Evolutionary conservation across 2,113 vertebrate genomes (phyloP), one percentile per base, ranked within the genome.

Genomic region (Aramus guarauna): DNA sequence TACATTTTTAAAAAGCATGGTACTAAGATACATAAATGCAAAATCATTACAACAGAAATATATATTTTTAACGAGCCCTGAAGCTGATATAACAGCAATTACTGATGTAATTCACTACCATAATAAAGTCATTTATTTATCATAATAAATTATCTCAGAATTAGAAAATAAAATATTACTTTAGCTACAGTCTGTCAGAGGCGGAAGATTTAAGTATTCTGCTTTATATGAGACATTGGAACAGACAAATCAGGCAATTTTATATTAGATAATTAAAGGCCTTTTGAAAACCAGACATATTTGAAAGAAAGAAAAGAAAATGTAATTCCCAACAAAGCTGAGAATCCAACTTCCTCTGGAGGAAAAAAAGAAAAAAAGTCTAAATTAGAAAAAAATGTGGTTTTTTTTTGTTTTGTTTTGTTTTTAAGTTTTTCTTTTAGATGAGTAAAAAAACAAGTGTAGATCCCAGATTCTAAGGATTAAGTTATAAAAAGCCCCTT

Each of bases 121-220:
- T 63, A 94, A 89, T 60, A 92, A 85, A 76, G 15, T 73, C 77
- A 92, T 82, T 79, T 93, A 93, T 94, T 94, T 81, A 87, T 92
- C 36, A 48, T 74, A 86, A 92, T 78, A 93, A 92, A 82, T 91
- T 55, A 56, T 71, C 52, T 56, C 43, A 90, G 84, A 64, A 78
- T 79, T 91, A 91, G 53, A 85, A 95, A 91, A 94, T 79, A 77
- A 94, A 87, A 71, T 75, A 88, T 81, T 92, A n/a, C 19, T 90
- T 87, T 63, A 81, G 24, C 30, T 78, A 16, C 37, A 68, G 32
- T 78, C 59, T 88, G 47, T 88, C 37, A 91, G 55, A 92, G 7
- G 45, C 19, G 19, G 12, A 13, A 80, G 16, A 88, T 86, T 80
- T 85, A 88, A 90, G 18, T 29, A 32, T 81, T 94, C 34, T 94